Evolutionary conservation across 2,797 vertebrate genomes (phyloP), one percentile per base, ranked within the genome.

Genomic region (Alca torda): DNA sequence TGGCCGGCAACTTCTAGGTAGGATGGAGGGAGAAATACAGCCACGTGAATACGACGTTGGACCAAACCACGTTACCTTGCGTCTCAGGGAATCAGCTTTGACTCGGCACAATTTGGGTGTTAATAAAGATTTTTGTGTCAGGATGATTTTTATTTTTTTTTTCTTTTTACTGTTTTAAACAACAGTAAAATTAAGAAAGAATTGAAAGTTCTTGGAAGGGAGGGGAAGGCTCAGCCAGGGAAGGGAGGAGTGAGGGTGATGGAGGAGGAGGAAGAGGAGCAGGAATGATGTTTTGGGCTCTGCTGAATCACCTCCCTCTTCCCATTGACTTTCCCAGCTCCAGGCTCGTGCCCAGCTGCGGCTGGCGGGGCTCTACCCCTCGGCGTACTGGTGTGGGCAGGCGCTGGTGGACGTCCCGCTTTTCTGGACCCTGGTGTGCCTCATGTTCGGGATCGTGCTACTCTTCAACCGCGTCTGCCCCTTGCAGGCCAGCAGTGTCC

Each of bases 341-440:
- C 99, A 98, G 97, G 98, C 98, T 77, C 98, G 98, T 16, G 98
- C 98, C 7, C 99, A 98, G 4, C 97, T 99, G 57, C 98, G 98
- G 39, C 97, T 98, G 4, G 99, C 99, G 0, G 99, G 99, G 21
- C 97, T 99, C 96, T 94, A 98, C 21, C 99, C 99, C 6, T 99
- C 99, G 0, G 99, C 99, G 0, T 99, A 99, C 97, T 99, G 99
- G 99, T 99, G 98, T 4, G 99, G 99, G 17, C 99, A 98, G 95
- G 99, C 99, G 0, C 97, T 99, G 10, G 98, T 99, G 96, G 99
- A 99, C 31, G 41, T 99, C 57, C 98, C 97, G 0, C 86, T 99
- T 80, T 98, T 98, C 95, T 98, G 45, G 91, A 73, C 87, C 67
- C 72, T 98, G 28, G 6, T 98, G 13, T 17, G 90, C 51, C 54